Conservation (phyloP, 2,797 vertebrate genomes). For the Microtus agrestis region DNA sequence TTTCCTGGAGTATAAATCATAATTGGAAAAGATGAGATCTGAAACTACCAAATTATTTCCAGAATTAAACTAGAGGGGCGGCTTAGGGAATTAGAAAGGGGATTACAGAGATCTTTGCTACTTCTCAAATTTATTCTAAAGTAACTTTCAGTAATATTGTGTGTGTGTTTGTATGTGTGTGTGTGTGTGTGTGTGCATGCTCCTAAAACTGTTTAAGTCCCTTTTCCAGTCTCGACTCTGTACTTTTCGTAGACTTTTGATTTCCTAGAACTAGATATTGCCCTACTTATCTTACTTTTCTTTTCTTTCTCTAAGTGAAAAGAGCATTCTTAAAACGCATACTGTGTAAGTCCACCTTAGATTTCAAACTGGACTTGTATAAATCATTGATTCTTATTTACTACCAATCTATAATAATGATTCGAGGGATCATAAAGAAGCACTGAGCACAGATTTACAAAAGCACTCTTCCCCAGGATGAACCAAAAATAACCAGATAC, state of each 20-base stretch:
- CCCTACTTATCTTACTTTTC: not conserved
- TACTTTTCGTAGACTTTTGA: not conserved
- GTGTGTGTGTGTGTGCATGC: not conserved
- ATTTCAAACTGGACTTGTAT: slow-evolving; percentile 19
- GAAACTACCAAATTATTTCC: slow-evolving; percentile 28
- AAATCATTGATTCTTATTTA: slow-evolving; percentile 15
- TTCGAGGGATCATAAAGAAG: not conserved
- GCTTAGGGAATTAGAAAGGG: not conserved
- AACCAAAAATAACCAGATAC: slow-evolving; percentile 1
- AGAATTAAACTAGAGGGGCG: slow-evolving; percentile 18
- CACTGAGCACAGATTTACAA: not conserved
- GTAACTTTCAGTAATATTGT: not conserved
- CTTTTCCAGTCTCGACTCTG: not conserved
- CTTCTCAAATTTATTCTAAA: not conserved
- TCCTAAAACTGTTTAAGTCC: not conserved
- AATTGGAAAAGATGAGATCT: not conserved
- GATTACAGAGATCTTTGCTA: not conserved
- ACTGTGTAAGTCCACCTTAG: not conserved
- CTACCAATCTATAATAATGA: not conserved
- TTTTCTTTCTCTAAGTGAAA: slow-evolving; percentile 6
- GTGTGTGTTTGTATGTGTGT: not conserved
- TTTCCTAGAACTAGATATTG: not conserved
- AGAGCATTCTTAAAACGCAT: slow-evolving; percentile 18
- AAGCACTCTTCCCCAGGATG: slow-evolving; percentile 1
- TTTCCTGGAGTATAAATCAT: not conserved